Conservation (phyloP, 2,888 invertebrate species). For the Tholera decimalis region DNA sequence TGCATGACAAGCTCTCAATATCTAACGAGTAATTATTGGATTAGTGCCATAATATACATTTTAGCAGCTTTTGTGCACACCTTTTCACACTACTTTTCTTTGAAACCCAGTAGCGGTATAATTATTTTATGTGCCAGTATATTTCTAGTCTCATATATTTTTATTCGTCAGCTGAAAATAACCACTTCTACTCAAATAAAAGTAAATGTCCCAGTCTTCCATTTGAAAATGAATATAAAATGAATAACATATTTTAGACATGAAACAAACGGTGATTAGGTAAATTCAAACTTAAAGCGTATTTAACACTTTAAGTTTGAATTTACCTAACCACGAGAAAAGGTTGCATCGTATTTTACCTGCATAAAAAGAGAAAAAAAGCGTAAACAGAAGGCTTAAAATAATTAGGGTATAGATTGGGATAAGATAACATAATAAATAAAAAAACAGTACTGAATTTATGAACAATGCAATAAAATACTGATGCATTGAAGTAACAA, state of each 20-base stretch:
- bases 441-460: conserved; percentile 43
- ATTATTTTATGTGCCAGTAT: too few species aligned
- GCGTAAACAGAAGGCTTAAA: conserved; percentile 52
- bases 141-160: too few species aligned
- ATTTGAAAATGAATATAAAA: not conserved
- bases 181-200: too few species aligned
- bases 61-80: too few species aligned
- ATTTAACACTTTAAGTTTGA: conserved; percentile 1
- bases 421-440: conserved; percentile 49
- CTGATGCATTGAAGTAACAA: conserved; percentile 34
- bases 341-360: conserved; percentile 38
- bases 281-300: too few species aligned
- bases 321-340: conserved; percentile 24
- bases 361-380: conserved; percentile 28
- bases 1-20: not conserved
- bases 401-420: conserved; percentile 56
- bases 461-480: conserved; percentile 57
- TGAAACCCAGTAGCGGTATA: too few species aligned
- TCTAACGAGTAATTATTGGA: too few species aligned
- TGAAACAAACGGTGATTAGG: not conserved
- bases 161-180: not conserved
- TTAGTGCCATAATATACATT: too few species aligned
- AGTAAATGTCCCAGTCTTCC: too few species aligned
- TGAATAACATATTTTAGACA: too few species aligned
- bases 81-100: too few species aligned